Percentiles rank a stretch among this genome's conserved stretches.
phyloP scores from a whole-genome alignment of 2,797 vertebrate species.

The Bradypodion pumilum region DNA sequence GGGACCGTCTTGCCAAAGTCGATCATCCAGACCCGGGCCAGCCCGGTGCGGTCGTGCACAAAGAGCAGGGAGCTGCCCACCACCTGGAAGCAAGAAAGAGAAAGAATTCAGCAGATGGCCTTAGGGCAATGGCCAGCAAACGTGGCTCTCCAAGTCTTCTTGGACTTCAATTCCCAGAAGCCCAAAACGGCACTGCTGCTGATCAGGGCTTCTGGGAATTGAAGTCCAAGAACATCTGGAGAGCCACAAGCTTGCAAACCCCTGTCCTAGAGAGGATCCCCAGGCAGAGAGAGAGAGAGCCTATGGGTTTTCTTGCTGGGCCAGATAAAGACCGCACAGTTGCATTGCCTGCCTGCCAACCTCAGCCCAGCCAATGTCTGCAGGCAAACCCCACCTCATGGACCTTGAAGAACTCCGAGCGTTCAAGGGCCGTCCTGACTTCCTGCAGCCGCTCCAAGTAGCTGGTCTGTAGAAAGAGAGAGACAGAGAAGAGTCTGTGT shows the following conservation, averaged over 20 bases:
- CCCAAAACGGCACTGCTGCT: too few relatives aligned
- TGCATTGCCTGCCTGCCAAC: too few relatives aligned
- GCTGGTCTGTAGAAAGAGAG: slow-evolving; percentile 69
- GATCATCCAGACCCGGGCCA: slow-evolving; percentile 91
- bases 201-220: too few relatives aligned
- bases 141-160: too few relatives aligned
- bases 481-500: background rate
- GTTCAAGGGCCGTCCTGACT: slow-evolving; percentile 80
- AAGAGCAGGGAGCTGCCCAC: slow-evolving; percentile 93
- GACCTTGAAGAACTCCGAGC: slow-evolving; percentile 84
- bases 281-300: background rate
- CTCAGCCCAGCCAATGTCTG: background rate
- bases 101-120: background rate
- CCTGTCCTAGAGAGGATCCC: too few relatives aligned
- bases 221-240: too few relatives aligned
- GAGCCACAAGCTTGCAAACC: too few relatives aligned
- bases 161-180: too few relatives aligned
- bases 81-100: slow-evolving; percentile 71
- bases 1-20: slow-evolving; percentile 89
- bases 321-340: too few relatives aligned
- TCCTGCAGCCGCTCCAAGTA: slow-evolving; percentile 75
- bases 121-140: too few relatives aligned
- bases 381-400: slow-evolving; percentile 83
- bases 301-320: background rate
- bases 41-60: slow-evolving; percentile 82